Evolutionary conservation across 2,113 vertebrate genomes (phyloP).

Genomic region (Pelvicachromis taeniatus): DNA sequence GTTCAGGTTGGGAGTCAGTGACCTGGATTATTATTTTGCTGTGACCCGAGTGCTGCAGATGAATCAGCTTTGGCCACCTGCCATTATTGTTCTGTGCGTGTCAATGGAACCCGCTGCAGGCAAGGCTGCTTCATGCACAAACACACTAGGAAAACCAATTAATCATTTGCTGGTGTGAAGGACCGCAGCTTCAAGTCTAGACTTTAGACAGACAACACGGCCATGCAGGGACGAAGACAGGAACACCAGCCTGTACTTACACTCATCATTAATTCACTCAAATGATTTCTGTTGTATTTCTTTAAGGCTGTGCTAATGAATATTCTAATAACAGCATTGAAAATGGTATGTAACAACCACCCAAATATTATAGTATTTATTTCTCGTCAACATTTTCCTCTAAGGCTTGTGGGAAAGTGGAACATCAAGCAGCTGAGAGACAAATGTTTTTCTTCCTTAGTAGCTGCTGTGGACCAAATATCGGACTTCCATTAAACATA

Average conservation of each 20-base stretch:
- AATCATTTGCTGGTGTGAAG: not conserved
- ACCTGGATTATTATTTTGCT: constrained; percentile 11
- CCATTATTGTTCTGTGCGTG: not conserved
- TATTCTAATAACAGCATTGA: accelerated
- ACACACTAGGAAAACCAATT: constrained; percentile 40
- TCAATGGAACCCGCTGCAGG: constrained; percentile 30
- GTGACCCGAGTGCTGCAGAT: not conserved
- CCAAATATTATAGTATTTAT: not conserved
- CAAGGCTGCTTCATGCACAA: constrained; percentile 5
- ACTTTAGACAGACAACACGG: not conserved
- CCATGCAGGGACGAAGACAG: not conserved
- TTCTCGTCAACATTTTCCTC: accelerated
- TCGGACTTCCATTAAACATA: accelerated
- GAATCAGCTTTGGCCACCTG: constrained; percentile 26
- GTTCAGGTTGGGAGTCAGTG: not conserved
- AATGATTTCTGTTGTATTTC: accelerated
- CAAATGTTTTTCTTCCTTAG: not conserved
- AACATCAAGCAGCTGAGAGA: not conserved
- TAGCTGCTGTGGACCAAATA: not conserved
- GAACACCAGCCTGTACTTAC: not conserved
- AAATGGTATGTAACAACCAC: not conserved
- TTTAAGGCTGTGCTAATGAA: accelerated
- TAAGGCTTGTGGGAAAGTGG: not conserved
- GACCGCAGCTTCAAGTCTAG: not conserved
- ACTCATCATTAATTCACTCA: not conserved